phyloP scores from a whole-genome alignment of 2,113 vertebrate genomes.

The Phylloscopus trochilus region DNA sequence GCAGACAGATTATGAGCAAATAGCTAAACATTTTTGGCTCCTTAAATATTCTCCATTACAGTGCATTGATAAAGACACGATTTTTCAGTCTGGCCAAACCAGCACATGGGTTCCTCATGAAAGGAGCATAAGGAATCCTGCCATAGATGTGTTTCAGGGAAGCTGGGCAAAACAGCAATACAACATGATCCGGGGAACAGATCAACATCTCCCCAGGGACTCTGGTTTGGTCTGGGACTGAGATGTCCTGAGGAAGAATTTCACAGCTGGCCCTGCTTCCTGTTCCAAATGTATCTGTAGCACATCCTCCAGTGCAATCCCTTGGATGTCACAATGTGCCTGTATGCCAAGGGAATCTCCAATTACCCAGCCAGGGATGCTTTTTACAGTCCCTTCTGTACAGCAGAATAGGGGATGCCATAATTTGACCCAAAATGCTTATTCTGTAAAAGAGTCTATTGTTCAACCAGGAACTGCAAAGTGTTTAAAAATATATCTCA shows the following conservation, averaged over 20 bases:
- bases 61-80: neutral
- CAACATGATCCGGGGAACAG: neutral
- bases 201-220: neutral
- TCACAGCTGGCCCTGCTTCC: conserved; percentile 13
- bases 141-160: neutral
- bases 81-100: neutral
- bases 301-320: neutral
- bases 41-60: neutral
- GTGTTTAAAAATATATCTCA: neutral
- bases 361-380: neutral
- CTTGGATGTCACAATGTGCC: neutral
- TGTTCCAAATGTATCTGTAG: neutral
- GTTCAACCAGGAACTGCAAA: neutral
- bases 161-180: neutral
- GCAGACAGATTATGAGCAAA: neutral
- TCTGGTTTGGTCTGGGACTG: neutral
- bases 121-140: neutral
- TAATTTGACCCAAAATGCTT: neutral
- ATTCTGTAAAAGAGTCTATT: neutral
- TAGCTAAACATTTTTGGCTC: neutral
- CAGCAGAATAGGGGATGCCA: neutral
- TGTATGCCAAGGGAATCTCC: neutral
- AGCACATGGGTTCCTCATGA: neutral
- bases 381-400: neutral
- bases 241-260: neutral